Evolutionary conservation across 2,113 vertebrate genomes (phyloP).

Genomic region (Platanista minor): DNA sequence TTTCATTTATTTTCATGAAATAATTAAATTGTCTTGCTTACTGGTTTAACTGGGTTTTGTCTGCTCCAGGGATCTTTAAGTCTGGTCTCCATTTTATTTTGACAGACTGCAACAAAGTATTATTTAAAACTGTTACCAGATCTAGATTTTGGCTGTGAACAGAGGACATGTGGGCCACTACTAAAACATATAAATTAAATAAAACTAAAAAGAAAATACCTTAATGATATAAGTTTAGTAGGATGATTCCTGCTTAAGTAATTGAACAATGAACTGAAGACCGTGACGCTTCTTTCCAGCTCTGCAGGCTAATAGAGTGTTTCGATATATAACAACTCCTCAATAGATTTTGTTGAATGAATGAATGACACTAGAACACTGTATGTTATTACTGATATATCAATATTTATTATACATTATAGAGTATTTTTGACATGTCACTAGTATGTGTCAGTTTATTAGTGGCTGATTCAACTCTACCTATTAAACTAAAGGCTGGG

Average conservation of each 20-base stretch:
- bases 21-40: background rate
- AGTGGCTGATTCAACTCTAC: background rate
- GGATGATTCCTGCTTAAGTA: background rate
- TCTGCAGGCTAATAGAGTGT: background rate
- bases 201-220: background rate
- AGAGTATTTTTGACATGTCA: background rate
- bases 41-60: background rate
- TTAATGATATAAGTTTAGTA: background rate
- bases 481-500: background rate
- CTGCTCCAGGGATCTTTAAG: background rate
- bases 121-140: background rate
- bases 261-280: background rate
- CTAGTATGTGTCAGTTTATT: background rate
- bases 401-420: background rate
- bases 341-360: background rate
- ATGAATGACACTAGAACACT: background rate
- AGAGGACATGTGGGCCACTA: background rate
- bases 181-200: background rate
- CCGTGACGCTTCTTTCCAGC: background rate
- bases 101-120: background rate
- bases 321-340: background rate
- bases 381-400: background rate
- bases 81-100: background rate
- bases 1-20: background rate
- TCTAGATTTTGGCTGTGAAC: background rate